Evolutionary conservation across 2,113 vertebrate genomes (phyloP), one percentile per base, ranked within the genome.

Genomic region (Puma concolor): DNA sequence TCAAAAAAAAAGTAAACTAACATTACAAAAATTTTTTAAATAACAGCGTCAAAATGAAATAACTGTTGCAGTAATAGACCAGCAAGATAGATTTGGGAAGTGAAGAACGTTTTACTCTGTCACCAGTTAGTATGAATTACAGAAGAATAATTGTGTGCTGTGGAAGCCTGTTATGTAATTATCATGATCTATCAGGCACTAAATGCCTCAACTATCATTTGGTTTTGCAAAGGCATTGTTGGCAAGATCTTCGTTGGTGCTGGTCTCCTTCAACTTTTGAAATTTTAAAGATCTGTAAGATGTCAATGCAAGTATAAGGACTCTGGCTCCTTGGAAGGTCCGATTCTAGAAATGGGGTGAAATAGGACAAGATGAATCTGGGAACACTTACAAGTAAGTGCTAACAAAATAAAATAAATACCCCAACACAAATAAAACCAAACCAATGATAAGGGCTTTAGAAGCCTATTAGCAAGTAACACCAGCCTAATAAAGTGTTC

Each of bases 371-470:
- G 38, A 25, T 16, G 12, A 10, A 11, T 33, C 33, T 33, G n/a
- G 25, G 14, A 27, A 27, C 15, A 8, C 12, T 6, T 13, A 38
- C 19, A 57, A 80, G 14, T 25, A 15, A 38, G 19, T 9, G 4
- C 1, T 50, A 1, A 15, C 1, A 15, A 17, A 9, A 3, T 4
- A 13, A 2, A 41, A 19, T 13, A 29, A 25, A 54, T 17, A n/a
- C 10, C 9, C 17, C n/a, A 71, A 38, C 54, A 2, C 1, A 44
- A 85, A 25, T 17, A 15, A 6, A 76, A 36, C 10, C 4, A 8
- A 6, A 50, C 21, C 17, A 16, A 0, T 0, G 50, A 23, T n/a
- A 11, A 11, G 19, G 2, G 4, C n/a, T n/a, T n/a, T n/a, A n/a
- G n/a, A n/a, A n/a, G n/a, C n/a, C n/a, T n/a, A n/a, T n/a, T n/a